These are phyloP conservation scores for Diadromus collaris DNA, from an alignment of 2,888 invertebrate genomes.

Conservation along the genomic window DNA sequence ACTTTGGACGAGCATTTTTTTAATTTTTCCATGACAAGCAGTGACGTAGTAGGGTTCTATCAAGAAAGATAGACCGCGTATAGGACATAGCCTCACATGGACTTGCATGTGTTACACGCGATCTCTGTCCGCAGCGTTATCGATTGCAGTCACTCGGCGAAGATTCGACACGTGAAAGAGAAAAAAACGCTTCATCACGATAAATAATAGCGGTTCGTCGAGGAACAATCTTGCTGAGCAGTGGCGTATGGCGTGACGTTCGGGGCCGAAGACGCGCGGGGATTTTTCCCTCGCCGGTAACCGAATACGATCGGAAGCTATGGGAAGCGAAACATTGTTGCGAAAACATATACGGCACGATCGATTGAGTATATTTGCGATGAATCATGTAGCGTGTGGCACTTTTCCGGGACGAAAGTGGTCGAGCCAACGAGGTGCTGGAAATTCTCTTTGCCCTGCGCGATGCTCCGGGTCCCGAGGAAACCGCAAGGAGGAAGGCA, in stretches of 20 bases:
- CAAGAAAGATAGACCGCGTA: too few relatives aligned
- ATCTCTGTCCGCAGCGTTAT: not conserved
- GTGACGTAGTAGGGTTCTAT: too few relatives aligned
- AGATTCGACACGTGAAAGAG: constrained; percentile 5
- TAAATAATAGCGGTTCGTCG: constrained; percentile 5
- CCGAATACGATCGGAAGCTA: not conserved
- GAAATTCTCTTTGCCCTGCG: constrained; percentile 32
- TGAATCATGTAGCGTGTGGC: constrained; percentile 24
- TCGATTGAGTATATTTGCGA: constrained; percentile 21
- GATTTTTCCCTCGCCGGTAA: constrained; percentile 5
- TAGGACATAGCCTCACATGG: not conserved
- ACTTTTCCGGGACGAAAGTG: constrained; percentile 14
- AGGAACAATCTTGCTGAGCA: constrained; percentile 3
- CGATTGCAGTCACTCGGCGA: not conserved
- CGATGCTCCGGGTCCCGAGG: not conserved
- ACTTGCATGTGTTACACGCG: not conserved
- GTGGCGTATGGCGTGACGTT: constrained; percentile 7
- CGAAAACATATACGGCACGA: constrained; percentile 6
- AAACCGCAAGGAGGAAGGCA: not conserved
- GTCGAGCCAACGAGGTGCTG: constrained; percentile 12
- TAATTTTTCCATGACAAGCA: too few relatives aligned
- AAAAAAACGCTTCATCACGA: constrained; percentile 6
- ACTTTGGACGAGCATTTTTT: not conserved
- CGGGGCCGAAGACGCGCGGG: too few relatives aligned
- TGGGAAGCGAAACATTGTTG: constrained; percentile 1